Evolutionary conservation across 2,113 vertebrate species (phyloP), one percentile per base, ranked within the genome.

Genomic region (Thunnus thynnus): DNA sequence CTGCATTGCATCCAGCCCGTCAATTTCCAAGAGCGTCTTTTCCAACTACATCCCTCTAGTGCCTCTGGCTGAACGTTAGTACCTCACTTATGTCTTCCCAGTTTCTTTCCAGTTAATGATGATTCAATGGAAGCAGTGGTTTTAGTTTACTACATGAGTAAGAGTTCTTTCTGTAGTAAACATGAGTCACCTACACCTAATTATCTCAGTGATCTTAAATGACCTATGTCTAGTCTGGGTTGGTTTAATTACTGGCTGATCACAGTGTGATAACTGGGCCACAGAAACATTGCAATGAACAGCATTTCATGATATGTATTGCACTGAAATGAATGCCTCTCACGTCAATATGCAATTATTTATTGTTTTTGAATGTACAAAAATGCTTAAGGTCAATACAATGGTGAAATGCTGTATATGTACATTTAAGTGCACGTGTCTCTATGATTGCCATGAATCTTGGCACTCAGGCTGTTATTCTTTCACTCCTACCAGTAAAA

Each of bases 11-110:
- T 97, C 97, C 82, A 99, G 98, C 84, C 95, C 95, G 25, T 98
- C 97, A 10, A 98, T 99, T 79, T 96, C 98, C 27, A 99, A 99
- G 94, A 99, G 97, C 11, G 98, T 99, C 13, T 99, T 99, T 94
- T 99, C 97, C 95, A 99, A 97, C 94, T 98, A 97, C 90, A 99
- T 99, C 73, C 96, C 97, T 2, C 96, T 99, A 64, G 96, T 98
- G 81, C 97, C 97, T 0, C 93, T 95, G 81, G 78, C 95, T 0
- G 98, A 97, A 80, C 95, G 98, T 99, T 93, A 97, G 97, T 96
- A 88, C 70, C 72, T 84, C 8, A 56, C 63, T 56, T 73, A 4
- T 13, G 30, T 13, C 52, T 46, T 22, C 11, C 5, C 8, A 4
- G 9, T 64, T 11, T 78, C 9, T 64, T 51, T 57, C 25, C 13